A percentile compares a stretch with the other conserved stretches of the same genome.
phyloP scores from a whole-genome alignment of 1,140 invertebrate genomes.

The Gonioctena quinquepunctata region DNA sequence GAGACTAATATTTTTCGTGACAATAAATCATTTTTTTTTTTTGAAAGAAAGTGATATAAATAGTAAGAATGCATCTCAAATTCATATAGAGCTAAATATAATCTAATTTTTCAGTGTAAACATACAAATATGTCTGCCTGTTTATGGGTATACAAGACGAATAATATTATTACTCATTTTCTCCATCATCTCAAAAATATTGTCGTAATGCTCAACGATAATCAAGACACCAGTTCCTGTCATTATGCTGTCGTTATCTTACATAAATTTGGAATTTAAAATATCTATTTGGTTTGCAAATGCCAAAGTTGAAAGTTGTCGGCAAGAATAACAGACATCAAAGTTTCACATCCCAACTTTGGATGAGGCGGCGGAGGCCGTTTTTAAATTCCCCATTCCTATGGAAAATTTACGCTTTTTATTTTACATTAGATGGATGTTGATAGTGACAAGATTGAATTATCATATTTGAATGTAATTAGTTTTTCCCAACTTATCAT shows the following conservation, averaged over 20 bases:
- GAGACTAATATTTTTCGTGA: no score
- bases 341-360: not conserved
- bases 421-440: not conserved
- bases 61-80: no score
- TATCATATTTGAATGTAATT: no score
- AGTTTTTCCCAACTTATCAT: no score
- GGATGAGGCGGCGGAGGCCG: not conserved
- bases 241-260: not conserved
- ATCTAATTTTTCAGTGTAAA: no score
- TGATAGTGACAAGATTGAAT: no score
- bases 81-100: no score
- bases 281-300: conserved; percentile 6
- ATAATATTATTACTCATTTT: no score
- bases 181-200: not conserved
- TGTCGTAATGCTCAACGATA: not conserved
- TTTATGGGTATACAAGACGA: no score
- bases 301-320: not conserved
- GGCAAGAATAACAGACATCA: conserved; percentile 8
- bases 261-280: conserved; percentile 4
- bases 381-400: not conserved
- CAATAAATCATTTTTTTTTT: no score
- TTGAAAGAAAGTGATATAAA: no score
- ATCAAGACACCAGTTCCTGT: not conserved
- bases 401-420: not conserved
- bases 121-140: no score